Base-by-base conservation (phyloP, 2,888 invertebrate species). In the Rhagophthalmus giganteus region DNA sequence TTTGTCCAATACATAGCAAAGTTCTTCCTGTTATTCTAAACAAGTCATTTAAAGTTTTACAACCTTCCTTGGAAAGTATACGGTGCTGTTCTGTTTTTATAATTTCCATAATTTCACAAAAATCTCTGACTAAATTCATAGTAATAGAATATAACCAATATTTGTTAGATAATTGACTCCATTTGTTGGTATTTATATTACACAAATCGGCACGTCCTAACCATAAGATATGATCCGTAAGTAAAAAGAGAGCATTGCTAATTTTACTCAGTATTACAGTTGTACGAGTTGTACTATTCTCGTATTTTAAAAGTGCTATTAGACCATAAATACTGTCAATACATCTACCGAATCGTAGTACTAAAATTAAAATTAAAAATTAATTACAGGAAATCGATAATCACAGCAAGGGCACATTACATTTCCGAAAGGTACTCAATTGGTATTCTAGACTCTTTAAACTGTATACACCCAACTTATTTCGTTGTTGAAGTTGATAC, bases 191-290 rank as follows among this genome's bases (percentile, higher is more conserved):
- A 68, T 93, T 82, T 1, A 89, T 80, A 59, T 77, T 78, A 57
- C 77, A 74, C 2, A 85, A 76, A 12, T 90, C 90, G 27, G 86
- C 84, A 62, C 86, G 81, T 2, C 88, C 86, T 1, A 93, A 75
- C 90, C 94, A 94, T 20, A 94, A 81, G 20, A 94, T 79, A 68
- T 95, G 93, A 71, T 95, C 95, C 8, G 90, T 84, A 33, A 93
- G 76, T 1, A 95, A 78, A 66, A 85, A 95, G 14, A 92, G 70
- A 0, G 90, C 83, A 70, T 87, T 86, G 14, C 88, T 82, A 39
- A 94, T 78, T 76, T 89, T 90, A 54, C 91, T 87, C 38, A 91
- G 68, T 0, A 90, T 89, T 24, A 91, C 72, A 15, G 88, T 86
- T 6, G 86, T 71, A 58, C 88, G 81, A 11, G 93, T 74, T 2